A percentile compares a stretch with the other conserved stretches of the same genome.
Conservation (phyloP, 2,797 vertebrate genomes). For the Thamnophis elegans region DNA sequence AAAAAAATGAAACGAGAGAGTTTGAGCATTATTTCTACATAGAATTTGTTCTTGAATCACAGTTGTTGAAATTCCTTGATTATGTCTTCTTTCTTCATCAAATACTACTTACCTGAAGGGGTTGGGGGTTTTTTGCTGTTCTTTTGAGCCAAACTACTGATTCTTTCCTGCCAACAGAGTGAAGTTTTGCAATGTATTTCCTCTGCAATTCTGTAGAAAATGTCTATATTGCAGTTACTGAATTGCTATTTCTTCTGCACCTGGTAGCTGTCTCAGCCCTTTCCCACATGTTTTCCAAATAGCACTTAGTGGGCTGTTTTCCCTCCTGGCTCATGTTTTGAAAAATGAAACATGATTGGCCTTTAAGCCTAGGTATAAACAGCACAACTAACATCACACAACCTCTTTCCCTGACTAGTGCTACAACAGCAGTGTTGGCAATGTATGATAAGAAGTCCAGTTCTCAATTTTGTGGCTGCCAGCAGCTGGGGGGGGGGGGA, state of each 20-base stretch:
- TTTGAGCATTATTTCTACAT: background rate
- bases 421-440: background rate
- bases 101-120: background rate
- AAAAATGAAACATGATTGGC: background rate
- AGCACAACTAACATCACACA: background rate
- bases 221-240: background rate
- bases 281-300: background rate
- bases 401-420: background rate
- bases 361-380: background rate
- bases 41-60: background rate
- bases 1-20: background rate
- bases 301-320: background rate
- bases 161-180: background rate
- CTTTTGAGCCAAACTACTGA: background rate
- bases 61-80: background rate
- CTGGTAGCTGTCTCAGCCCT: background rate
- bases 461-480: background rate
- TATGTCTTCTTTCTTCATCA: background rate
- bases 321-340: background rate
- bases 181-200: background rate
- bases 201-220: background rate
- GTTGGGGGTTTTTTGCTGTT: background rate
- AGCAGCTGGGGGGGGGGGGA: background rate
- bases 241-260: background rate
- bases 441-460: background rate